Percentiles rank a stretch among this genome's conserved stretches.
Evolutionary conservation across 2,888 invertebrate genomes (phyloP).

Genomic region (Pseudoips prasinana): DNA sequence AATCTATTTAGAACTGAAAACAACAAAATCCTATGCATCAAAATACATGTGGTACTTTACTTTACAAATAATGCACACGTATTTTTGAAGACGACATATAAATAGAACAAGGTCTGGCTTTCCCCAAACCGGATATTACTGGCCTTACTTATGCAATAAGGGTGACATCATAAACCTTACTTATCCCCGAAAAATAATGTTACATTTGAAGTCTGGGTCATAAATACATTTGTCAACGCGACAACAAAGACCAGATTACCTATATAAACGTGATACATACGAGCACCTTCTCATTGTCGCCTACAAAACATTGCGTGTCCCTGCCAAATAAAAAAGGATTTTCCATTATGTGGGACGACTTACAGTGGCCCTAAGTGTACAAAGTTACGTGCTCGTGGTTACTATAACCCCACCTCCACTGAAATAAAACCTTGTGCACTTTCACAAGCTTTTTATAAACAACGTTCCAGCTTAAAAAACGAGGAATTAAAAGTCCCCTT

Average conservation of each 20-base stretch:
- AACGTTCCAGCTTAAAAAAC: slow-evolving; percentile 52
- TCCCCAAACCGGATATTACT: too few relatives aligned
- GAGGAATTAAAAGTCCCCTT: slow-evolving; percentile 45
- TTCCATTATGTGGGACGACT: slow-evolving; percentile 60
- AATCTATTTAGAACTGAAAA: too few relatives aligned
- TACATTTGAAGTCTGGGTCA: slow-evolving; percentile 22
- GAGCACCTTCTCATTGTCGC: slow-evolving; percentile 22
- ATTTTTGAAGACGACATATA: too few relatives aligned
- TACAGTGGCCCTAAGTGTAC: slow-evolving; percentile 56
- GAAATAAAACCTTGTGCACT: slow-evolving; percentile 58
- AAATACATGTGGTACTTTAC: too few relatives aligned
- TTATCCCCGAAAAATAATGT: slow-evolving; percentile 21
- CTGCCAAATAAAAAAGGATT: slow-evolving; percentile 55
- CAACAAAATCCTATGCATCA: too few relatives aligned
- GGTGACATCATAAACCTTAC: slow-evolving; percentile 23
- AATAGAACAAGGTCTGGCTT: too few relatives aligned
- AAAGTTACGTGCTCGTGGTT: slow-evolving; percentile 55
- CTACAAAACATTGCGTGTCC: slow-evolving; percentile 46
- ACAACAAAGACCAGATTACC: slow-evolving; percentile 29
- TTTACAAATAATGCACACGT: too few relatives aligned
- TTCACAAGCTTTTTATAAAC: slow-evolving; percentile 50
- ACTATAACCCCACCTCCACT: slow-evolving; percentile 44
- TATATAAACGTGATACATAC: slow-evolving; percentile 29
- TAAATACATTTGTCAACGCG: slow-evolving; percentile 36
- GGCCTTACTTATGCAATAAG: too few relatives aligned